These are phyloP conservation scores for Seriola quinqueradiata DNA, from an alignment of 2,113 vertebrate genomes.

Conservation along the genomic window DNA sequence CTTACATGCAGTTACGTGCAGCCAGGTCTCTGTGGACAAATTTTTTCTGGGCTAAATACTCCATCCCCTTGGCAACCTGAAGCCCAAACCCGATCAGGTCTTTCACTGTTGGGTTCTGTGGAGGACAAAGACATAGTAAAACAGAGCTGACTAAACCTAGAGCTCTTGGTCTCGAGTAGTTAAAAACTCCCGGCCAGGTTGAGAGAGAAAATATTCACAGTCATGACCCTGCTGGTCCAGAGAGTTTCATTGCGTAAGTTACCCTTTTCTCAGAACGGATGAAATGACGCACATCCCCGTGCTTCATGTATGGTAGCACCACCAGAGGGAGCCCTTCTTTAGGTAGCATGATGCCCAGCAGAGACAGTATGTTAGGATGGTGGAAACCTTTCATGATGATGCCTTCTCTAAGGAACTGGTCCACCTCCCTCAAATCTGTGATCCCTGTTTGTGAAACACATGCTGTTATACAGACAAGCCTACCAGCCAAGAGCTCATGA, in stretches of 20 bases:
- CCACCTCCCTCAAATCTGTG: constrained; percentile 93
- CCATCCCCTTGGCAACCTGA: constrained; percentile 96
- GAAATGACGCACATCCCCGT: constrained; percentile 94
- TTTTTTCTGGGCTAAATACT: constrained; percentile 94
- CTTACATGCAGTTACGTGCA: constrained; percentile 99
- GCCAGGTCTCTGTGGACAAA: constrained; percentile 97
- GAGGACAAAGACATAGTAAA: not conserved
- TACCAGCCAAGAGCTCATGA: not conserved
- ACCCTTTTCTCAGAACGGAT: constrained; percentile 92
- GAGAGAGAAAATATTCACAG: constrained; percentile 1
- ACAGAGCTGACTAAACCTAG: not conserved
- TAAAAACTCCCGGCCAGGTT: not conserved
- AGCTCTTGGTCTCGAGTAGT: not conserved
- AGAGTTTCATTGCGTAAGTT: constrained; percentile 43
- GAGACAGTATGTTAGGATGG: constrained; percentile 91
- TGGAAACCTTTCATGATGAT: constrained; percentile 96
- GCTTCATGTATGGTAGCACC: constrained; percentile 94
- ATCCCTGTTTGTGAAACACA: constrained; percentile 84
- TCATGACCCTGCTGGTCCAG: not conserved
- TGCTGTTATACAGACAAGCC: not conserved
- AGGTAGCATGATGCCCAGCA: constrained; percentile 93
- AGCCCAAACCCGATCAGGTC: constrained; percentile 96
- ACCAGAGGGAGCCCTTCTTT: constrained; percentile 91
- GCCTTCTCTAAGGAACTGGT: constrained; percentile 95
- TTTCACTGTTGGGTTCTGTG: constrained; percentile 95